Percentiles rank a stretch among this genome's conserved stretches.
Conservation (phyloP, 2,888 invertebrate genomes). For the Agrilus cyanescens region DNA sequence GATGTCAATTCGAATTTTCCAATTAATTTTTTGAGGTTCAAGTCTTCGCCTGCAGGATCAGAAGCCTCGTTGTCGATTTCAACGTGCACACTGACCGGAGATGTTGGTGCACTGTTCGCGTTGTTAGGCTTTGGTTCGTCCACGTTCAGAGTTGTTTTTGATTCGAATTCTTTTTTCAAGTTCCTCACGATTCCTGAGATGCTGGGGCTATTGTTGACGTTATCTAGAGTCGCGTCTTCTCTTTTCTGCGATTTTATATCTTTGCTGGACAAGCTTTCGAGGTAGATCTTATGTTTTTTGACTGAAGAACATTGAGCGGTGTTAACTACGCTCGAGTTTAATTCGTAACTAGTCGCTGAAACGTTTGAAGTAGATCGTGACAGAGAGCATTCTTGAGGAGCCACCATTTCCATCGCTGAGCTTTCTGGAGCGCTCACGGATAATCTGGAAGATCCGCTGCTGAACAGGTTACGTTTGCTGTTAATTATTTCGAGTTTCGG, state of each 20-base stretch:
- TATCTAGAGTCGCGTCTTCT: constrained; percentile 31
- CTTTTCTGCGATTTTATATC: constrained; percentile 27
- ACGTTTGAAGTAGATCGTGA: constrained; percentile 32
- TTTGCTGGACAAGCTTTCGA: constrained; percentile 37
- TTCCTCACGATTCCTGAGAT: constrained; percentile 66
- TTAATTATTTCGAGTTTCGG: constrained; percentile 40
- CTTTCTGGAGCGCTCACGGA: constrained; percentile 53
- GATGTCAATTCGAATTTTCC: constrained; percentile 52
- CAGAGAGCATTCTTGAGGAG: constrained; percentile 24
- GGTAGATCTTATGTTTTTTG: constrained; percentile 40
- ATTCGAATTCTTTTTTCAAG: constrained; percentile 81
- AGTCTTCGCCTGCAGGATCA: constrained; percentile 40
- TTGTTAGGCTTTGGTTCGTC: constrained; percentile 21
- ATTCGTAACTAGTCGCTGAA: constrained; percentile 27
- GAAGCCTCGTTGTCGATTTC: constrained; percentile 20
- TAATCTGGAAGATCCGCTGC: constrained; percentile 35
- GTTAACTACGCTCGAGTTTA: constrained; percentile 35
- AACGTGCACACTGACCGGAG: constrained; percentile 49
- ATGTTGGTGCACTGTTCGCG: constrained; percentile 46
- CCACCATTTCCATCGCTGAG: constrained; percentile 34
- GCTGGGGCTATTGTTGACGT: constrained; percentile 25
- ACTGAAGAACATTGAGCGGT: constrained; percentile 41
- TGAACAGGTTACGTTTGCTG: constrained; percentile 16
- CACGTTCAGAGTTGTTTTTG: constrained; percentile 41
- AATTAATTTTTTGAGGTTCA: constrained; percentile 63